A percentile compares a stretch with the other conserved stretches of the same genome.
Conservation (phyloP, 2,113 vertebrate species). For the Actinemys pallida region DNA sequence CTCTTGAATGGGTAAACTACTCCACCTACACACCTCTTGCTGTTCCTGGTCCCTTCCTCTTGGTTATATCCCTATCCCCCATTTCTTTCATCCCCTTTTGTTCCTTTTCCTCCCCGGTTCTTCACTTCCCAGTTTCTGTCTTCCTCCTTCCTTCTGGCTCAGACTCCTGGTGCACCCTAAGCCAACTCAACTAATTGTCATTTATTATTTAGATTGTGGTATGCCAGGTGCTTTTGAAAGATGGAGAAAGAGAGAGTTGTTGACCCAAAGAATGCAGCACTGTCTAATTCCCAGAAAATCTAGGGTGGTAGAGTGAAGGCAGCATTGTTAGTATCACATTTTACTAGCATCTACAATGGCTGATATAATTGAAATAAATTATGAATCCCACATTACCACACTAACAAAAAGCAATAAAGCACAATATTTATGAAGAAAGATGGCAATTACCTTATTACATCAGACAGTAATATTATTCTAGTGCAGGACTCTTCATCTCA, state of each 20-base stretch:
- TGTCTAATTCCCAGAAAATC: slow-evolving; percentile 38
- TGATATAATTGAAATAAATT: slow-evolving; percentile 72
- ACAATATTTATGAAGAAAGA: slow-evolving; percentile 73
- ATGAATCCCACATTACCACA: slow-evolving; percentile 63
- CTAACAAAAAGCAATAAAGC: slow-evolving; percentile 69
- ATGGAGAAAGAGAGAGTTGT: neutral
- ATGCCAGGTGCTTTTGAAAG: neutral
- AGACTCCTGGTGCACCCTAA: neutral
- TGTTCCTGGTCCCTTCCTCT: neutral
- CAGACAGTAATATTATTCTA: slow-evolving; percentile 61
- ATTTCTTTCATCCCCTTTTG: neutral
- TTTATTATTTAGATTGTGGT: neutral
- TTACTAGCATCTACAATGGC: slow-evolving; percentile 42
- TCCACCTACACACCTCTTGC: neutral
- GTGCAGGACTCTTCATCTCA: slow-evolving; percentile 54
- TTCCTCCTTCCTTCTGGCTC: neutral
- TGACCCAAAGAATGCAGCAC: neutral
- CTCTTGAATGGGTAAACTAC: neutral
- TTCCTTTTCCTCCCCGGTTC: neutral
- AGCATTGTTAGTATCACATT: slow-evolving; percentile 23
- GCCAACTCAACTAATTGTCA: neutral
- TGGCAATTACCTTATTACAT: slow-evolving; percentile 75
- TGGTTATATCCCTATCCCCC: neutral
- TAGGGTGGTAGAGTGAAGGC: slow-evolving; percentile 10
- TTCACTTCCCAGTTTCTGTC: neutral